Conservation (phyloP, 2,113 vertebrate genomes). For the Sinocyclocheilus anshuiensis region DNA sequence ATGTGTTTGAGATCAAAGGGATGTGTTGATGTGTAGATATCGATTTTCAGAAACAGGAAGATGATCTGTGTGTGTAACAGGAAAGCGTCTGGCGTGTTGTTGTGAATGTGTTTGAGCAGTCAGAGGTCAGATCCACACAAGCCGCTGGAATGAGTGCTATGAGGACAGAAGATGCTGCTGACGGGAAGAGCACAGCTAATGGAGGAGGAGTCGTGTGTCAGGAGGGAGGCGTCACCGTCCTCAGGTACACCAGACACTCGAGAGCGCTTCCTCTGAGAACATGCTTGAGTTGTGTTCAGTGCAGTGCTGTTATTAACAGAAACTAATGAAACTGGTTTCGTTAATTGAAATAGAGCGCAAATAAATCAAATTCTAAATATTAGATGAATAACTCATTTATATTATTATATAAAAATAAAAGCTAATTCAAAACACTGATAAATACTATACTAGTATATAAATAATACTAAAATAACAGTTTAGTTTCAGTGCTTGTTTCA, state of each 20-base stretch:
- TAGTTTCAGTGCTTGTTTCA: background rate
- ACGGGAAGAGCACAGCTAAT: constrained; percentile 55
- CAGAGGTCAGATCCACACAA: constrained; percentile 4
- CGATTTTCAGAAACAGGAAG: background rate
- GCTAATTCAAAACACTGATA: background rate
- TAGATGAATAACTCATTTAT: too few relatives aligned
- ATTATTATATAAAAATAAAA: too few relatives aligned
- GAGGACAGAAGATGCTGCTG: constrained; percentile 63
- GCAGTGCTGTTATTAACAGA: background rate
- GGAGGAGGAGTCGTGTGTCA: constrained; percentile 60
- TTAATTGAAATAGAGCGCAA: too few relatives aligned
- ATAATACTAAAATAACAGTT: too few relatives aligned
- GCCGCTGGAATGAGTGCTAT: constrained; percentile 55
- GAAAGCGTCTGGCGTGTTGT: too few relatives aligned
- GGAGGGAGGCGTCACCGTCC: constrained; percentile 43
- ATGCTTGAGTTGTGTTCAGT: background rate
- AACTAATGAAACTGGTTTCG: too few relatives aligned
- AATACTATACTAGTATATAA: background rate
- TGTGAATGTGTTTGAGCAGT: background rate
- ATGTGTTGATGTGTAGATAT: too few relatives aligned
- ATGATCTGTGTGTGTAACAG: background rate
- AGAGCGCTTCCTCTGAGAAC: background rate
- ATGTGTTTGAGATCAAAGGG: too few relatives aligned
- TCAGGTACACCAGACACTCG: background rate
- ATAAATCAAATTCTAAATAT: too few relatives aligned